phyloP scores from a whole-genome alignment of 2,113 vertebrate species.

The Penelope pileata region DNA sequence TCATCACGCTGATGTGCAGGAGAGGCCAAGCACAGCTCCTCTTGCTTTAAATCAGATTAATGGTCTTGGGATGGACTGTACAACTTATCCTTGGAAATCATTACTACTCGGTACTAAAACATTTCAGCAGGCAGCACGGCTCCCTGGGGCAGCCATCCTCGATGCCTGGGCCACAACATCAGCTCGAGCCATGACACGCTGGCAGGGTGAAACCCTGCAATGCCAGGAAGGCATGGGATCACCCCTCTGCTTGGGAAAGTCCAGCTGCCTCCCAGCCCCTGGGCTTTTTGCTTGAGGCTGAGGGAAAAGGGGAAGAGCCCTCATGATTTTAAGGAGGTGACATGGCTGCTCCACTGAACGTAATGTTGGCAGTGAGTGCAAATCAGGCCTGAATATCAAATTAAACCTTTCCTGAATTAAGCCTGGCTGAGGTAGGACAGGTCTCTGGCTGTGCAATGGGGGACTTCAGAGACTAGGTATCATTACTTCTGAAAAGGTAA shows the following conservation, averaged over 20 bases:
- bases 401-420: neutral
- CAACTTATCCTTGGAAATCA: neutral
- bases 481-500: neutral
- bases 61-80: neutral
- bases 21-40: neutral
- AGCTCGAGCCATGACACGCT: rapidly evolving
- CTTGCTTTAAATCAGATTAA: neutral
- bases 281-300: neutral
- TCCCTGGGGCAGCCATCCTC: neutral
- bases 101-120: neutral
- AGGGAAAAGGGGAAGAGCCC: neutral
- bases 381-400: neutral
- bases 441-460: neutral
- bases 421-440: neutral
- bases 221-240: neutral
- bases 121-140: neutral
- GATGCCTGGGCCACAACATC: rapidly evolving
- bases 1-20: neutral
- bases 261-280: neutral
- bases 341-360: neutral
- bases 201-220: neutral
- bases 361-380: neutral
- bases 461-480: neutral
- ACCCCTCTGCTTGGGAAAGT: neutral
- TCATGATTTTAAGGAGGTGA: neutral